A percentile compares a stretch with the other conserved stretches of the same genome.
phyloP scores from a whole-genome alignment of 2,797 vertebrate species.

The Gobio occitaniae region DNA sequence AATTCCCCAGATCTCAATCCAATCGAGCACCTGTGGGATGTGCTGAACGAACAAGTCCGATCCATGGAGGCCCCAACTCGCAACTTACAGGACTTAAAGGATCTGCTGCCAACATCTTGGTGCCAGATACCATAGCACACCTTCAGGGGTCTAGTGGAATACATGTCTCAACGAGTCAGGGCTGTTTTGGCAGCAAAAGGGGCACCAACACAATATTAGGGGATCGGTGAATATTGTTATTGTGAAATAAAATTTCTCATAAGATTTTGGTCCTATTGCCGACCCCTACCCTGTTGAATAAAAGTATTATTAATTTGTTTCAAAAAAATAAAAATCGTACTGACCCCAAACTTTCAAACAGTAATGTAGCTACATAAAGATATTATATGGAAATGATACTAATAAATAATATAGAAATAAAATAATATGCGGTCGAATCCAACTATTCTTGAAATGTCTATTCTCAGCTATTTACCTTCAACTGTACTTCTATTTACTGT shows the following conservation, averaged over 20 bases:
- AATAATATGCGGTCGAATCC: not conserved
- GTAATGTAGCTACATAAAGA: not conserved
- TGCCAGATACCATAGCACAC: too few relatives aligned
- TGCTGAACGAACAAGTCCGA: too few relatives aligned
- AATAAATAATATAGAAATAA: not conserved
- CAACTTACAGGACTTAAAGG: too few relatives aligned
- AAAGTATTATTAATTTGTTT: not conserved
- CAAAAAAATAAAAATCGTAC: not conserved
- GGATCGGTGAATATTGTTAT: too few relatives aligned
- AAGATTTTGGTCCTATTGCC: not conserved
- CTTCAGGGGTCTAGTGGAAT: too few relatives aligned
- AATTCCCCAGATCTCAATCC: too few relatives aligned
- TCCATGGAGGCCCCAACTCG: too few relatives aligned
- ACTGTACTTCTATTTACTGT: not conserved
- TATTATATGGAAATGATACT: not conserved
- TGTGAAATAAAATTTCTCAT: not conserved
- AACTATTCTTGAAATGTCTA: not conserved
- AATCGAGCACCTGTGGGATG: too few relatives aligned
- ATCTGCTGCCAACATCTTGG: too few relatives aligned
- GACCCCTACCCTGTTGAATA: not conserved
- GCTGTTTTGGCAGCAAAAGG: too few relatives aligned
- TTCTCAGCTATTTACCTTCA: not conserved
- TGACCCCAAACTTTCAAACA: not conserved
- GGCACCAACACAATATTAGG: too few relatives aligned
- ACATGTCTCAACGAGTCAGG: too few relatives aligned